Evolutionary conservation across 2,888 invertebrate species (phyloP).

Genomic region (Protophormia terraenovae): DNA sequence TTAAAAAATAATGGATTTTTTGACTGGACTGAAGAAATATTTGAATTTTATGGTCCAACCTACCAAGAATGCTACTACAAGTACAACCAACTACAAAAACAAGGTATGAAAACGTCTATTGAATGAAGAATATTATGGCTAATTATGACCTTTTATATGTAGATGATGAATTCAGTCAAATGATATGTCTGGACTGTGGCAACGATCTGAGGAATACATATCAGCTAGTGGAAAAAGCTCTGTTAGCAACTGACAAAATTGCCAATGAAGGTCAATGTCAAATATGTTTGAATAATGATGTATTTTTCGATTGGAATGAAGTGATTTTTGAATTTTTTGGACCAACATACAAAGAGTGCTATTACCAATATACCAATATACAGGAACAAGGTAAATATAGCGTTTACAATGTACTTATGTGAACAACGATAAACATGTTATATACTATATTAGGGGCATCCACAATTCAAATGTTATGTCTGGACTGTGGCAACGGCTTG

Average conservation of each 20-base stretch:
- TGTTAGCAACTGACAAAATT: too few species aligned
- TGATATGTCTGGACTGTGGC: background rate
- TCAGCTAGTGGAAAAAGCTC: too few species aligned
- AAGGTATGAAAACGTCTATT: too few species aligned
- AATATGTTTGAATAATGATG: background rate
- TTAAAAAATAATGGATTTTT: background rate
- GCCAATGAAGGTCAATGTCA: background rate
- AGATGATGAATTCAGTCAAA: too few species aligned
- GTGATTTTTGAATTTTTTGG: background rate
- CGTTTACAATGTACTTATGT: background rate
- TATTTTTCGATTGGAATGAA: background rate
- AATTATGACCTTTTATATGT: too few species aligned
- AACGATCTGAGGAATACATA: too few species aligned
- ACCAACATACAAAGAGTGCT: background rate
- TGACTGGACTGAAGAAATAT: background rate
- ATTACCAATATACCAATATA: background rate
- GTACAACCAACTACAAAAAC: background rate
- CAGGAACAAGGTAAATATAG: conserved; percentile 8
- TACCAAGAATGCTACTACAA: conserved; percentile 17
- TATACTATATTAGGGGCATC: background rate
- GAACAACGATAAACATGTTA: background rate
- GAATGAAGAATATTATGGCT: too few species aligned
- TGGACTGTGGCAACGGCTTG: background rate
- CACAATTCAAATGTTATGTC: conserved; percentile 2
- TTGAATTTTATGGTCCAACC: background rate